A percentile compares a stretch with the other conserved stretches of the same genome.
Conservation (phyloP, 1,140 invertebrate species). For the Dendrolimus punctatus region DNA sequence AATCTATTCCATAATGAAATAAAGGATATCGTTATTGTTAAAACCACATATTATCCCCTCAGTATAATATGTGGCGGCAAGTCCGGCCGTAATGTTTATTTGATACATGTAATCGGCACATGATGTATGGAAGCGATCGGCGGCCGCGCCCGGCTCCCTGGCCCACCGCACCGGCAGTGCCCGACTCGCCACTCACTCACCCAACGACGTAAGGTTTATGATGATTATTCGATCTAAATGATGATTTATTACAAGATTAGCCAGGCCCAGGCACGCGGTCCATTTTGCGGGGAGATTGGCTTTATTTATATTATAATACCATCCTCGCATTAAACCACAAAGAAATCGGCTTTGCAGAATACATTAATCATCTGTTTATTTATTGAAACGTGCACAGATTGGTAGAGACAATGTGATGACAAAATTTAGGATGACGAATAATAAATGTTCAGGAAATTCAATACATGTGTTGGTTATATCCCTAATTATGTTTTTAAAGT, state of each 20-base stretch:
- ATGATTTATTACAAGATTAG: slow-evolving; percentile 68
- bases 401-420: background rate
- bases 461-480: no score
- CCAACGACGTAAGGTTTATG: slow-evolving; percentile 45
- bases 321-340: slow-evolving; percentile 20
- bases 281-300: slow-evolving; percentile 51
- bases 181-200: slow-evolving; percentile 26
- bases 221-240: slow-evolving; percentile 64
- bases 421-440: background rate
- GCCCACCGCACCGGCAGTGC: background rate
- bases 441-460: no score
- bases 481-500: no score
- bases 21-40: slow-evolving; percentile 33
- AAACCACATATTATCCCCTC: slow-evolving; percentile 24
- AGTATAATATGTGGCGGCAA: slow-evolving; percentile 31
- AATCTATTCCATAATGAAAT: slow-evolving; percentile 35
- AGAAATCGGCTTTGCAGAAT: slow-evolving; percentile 24
- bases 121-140: slow-evolving; percentile 48
- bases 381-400: background rate
- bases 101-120: slow-evolving; percentile 63
- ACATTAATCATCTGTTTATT: slow-evolving; percentile 1
- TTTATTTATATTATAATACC: slow-evolving; percentile 56
- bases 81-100: slow-evolving; percentile 55
- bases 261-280: slow-evolving; percentile 45
- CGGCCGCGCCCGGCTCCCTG: background rate